Percentiles rank a stretch among this genome's conserved stretches.
Conservation (phyloP, 2,888 invertebrate species). For the Cyclophora albipunctata region DNA sequence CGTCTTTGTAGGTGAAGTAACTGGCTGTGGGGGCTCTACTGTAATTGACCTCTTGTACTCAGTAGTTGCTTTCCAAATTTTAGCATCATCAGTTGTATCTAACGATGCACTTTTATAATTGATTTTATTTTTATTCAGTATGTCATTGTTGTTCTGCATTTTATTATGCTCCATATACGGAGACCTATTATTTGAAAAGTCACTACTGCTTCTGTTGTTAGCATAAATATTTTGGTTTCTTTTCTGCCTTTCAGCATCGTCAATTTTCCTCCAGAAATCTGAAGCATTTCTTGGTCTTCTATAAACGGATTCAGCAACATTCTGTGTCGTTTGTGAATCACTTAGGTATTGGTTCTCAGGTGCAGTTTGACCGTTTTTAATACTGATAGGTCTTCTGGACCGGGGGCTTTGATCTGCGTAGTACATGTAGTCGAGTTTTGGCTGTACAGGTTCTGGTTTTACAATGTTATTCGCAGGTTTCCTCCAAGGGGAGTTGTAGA, state of each 20-base stretch:
- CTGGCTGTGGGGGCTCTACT: slow-evolving; percentile 48
- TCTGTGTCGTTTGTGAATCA: slow-evolving; percentile 63
- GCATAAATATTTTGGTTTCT: slow-evolving; percentile 49
- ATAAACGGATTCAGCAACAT: slow-evolving; percentile 44
- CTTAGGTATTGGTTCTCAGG: slow-evolving; percentile 65
- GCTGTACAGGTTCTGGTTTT: slow-evolving; percentile 58
- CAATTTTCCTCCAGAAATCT: slow-evolving; percentile 79
- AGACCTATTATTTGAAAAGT: slow-evolving; percentile 44
- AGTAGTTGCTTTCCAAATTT: slow-evolving; percentile 67
- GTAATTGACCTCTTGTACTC: slow-evolving; percentile 63
- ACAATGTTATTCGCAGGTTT: slow-evolving; percentile 42
- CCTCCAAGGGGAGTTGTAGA: slow-evolving; percentile 60
- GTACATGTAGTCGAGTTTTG: slow-evolving; percentile 76
- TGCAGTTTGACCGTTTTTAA: slow-evolving; percentile 69
- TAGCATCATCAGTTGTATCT: slow-evolving; percentile 57
- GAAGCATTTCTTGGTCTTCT: slow-evolving; percentile 70
- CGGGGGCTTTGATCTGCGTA: slow-evolving; percentile 83
- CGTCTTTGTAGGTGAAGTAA: slow-evolving; percentile 55
- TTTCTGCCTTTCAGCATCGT: slow-evolving; percentile 64
- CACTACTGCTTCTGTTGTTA: slow-evolving; percentile 54
- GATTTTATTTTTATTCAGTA: slow-evolving; percentile 47
- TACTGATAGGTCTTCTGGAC: slow-evolving; percentile 82
- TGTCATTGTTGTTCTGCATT: slow-evolving; percentile 35
- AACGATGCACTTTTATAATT: slow-evolving; percentile 40
- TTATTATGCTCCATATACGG: slow-evolving; percentile 41